Percentiles rank a stretch among this genome's conserved stretches.
Conservation (phyloP, 2,888 invertebrate genomes). For the Machimus rusticus region DNA sequence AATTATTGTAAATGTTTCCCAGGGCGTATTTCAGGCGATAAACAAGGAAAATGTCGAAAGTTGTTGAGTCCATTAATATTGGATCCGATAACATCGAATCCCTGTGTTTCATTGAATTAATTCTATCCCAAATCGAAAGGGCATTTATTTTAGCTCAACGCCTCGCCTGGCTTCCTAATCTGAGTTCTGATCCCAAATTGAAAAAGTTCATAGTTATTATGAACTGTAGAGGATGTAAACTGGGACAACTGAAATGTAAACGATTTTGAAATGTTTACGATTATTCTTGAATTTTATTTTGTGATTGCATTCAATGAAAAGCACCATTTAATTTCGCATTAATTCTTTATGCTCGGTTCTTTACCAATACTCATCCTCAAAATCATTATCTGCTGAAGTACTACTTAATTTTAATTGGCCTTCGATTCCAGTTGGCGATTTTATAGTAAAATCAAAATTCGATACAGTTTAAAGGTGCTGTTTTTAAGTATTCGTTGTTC, state of each 20-base stretch:
- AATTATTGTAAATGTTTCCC: neutral
- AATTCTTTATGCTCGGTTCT: no score
- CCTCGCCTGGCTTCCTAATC: neutral
- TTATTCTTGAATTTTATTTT: neutral
- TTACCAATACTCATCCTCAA: neutral
- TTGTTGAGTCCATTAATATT: neutral
- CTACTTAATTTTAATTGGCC: neutral
- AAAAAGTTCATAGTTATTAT: neutral
- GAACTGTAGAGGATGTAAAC: neutral
- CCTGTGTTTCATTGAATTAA: neutral
- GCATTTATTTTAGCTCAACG: neutral
- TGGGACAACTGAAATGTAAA: neutral
- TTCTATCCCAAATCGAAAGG: neutral
- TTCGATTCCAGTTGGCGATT: neutral
- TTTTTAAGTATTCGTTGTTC: no score
- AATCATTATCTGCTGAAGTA: neutral
- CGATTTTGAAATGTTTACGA: neutral
- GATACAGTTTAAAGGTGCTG: neutral
- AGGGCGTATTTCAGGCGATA: neutral
- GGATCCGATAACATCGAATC: neutral
- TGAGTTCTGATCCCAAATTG: neutral
- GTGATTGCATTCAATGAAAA: neutral
- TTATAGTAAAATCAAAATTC: neutral
- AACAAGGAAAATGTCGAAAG: neutral
- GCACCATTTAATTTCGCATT: neutral